A percentile compares a stretch with the other conserved stretches of the same genome.
Evolutionary conservation across 2,113 vertebrate species (phyloP).

Genomic region (Podarcis muralis): DNA sequence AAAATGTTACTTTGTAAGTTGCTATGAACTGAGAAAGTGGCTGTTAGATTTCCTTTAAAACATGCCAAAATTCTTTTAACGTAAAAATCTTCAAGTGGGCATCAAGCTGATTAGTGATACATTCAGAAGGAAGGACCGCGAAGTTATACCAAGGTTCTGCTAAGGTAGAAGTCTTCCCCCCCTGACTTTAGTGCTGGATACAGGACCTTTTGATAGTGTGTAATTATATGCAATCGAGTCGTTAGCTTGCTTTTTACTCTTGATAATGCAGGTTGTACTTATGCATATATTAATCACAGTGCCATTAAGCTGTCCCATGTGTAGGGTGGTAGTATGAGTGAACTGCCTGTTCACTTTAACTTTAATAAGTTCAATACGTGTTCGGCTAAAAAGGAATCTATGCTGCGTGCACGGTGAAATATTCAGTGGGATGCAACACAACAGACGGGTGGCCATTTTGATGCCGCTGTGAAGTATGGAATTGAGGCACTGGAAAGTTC

Average conservation of each 20-base stretch:
- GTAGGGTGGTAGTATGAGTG: constrained; percentile 49
- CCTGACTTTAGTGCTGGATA: rapidly evolving
- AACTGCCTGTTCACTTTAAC: constrained; percentile 65
- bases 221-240: constrained; percentile 54
- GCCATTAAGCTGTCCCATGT: constrained; percentile 69
- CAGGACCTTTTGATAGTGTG: constrained; percentile 6
- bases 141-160: neutral
- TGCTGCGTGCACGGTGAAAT: constrained; percentile 55
- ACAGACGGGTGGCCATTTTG: constrained; percentile 27
- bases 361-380: constrained; percentile 49
- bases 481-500: neutral
- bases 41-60: constrained; percentile 9
- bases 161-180: constrained; percentile 18
- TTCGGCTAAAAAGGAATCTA: constrained; percentile 61
- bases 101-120: neutral
- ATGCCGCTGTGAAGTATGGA: neutral
- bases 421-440: constrained; percentile 1
- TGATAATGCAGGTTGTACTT: constrained; percentile 69
- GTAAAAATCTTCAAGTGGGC: neutral
- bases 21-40: constrained; percentile 8
- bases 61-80: neutral
- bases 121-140: neutral
- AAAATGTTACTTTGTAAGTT: neutral
- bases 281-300: constrained; percentile 69
- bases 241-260: constrained; percentile 55